Conservation (phyloP, 2,888 invertebrate species). For the Tiphia femorata region DNA sequence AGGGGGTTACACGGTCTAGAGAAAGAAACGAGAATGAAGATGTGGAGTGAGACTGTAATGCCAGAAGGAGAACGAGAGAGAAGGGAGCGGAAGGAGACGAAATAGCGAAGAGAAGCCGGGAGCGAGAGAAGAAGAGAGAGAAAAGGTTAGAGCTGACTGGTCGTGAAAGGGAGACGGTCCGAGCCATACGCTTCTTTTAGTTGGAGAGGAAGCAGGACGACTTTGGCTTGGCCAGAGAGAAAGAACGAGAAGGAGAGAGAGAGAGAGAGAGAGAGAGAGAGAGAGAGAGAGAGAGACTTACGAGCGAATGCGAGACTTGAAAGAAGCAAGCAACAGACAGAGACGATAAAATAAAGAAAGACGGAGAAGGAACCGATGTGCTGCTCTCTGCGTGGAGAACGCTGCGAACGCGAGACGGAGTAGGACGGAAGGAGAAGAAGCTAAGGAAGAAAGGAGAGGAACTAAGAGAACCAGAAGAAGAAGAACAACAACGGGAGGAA, state of each 20-base stretch:
- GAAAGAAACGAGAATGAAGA: conserved; percentile 33
- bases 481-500: conserved; percentile 64
- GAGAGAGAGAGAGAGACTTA: conserved; percentile 68
- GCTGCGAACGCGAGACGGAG: conserved; percentile 1
- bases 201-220: no score
- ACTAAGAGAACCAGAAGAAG: conserved; percentile 11
- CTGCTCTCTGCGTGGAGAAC: conserved; percentile 61
- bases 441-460: not conserved
- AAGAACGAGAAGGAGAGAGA: not conserved
- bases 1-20: conserved; percentile 44
- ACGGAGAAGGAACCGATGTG: conserved; percentile 66
- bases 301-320: no score
- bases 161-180: no score
- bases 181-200: no score
- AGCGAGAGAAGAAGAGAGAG: conserved; percentile 22
- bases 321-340: no score
- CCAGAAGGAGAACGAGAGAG: conserved; percentile 14
- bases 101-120: conserved; percentile 62
- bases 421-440: conserved; percentile 15
- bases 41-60: conserved; percentile 19
- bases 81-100: conserved; percentile 42
- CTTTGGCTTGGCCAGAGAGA: no score
- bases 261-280: conserved; percentile 19
- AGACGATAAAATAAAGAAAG: no score
- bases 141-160: no score